Evolutionary conservation across 2,888 invertebrate genomes (phyloP), one percentile per base, ranked within the genome.

Genomic region (Hesperia comma): DNA sequence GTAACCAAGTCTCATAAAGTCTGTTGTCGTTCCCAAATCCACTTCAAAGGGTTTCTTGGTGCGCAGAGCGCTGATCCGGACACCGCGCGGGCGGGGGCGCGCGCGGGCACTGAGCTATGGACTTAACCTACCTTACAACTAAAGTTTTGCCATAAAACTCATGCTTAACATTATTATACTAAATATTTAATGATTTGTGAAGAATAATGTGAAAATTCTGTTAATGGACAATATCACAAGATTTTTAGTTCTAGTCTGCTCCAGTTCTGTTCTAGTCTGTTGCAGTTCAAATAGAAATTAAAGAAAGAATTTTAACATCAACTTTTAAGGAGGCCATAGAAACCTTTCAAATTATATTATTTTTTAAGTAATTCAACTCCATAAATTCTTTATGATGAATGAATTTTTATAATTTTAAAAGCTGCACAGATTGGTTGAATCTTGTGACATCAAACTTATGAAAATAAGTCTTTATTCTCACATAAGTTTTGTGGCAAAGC

Each of bases 11-110:
- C 61, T 26, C 67, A 61, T 26, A 4, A 26, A 55, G 54, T 54
- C 61, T 10, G 26, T 26, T 53, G 71, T 78, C 75, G 69, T 32
- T 61, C 46, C 71, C 71, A 57, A 71, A 74, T 66, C 70, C 70
- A 89, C 80, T 88, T 70, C 76, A 69, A 55, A 15, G 55, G 6
- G 85, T 74, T 88, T 92, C 92, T 90, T 92, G 91, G 91, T 83
- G 88, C 87, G 90, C 87, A 51, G 51, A 69, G 85, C 89, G 90
- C 89, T 68, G 57, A 67, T 70, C 78, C 74, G 80, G 81, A 74
- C 69, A 88, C 90, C 88, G 86, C 84, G 86, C 86, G 90, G 92
- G 91, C 89, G 32, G 0, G 3, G 88, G 91, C 74, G 88, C 92
- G 87, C 87, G 84, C 88, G 89, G 90, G 88, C 71, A 89, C 92